A percentile compares a stretch with the other conserved stretches of the same genome.
These are phyloP conservation scores for Campoletis raptor DNA, from an alignment of 2,888 invertebrate species.

Conservation along the genomic window DNA sequence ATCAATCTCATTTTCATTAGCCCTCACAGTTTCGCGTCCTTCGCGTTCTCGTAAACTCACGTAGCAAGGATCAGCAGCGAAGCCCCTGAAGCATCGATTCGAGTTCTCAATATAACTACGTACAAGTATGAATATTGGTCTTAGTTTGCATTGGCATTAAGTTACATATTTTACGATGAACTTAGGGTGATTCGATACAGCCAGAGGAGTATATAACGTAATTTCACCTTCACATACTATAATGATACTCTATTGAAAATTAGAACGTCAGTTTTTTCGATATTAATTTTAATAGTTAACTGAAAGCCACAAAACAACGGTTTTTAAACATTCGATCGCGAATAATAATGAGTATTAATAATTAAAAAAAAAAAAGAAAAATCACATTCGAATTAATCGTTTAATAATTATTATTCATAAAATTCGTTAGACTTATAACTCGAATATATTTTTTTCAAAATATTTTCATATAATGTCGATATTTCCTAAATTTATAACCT, in stretches of 20 bases:
- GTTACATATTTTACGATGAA: constrained; percentile 45
- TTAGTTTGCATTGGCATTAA: constrained; percentile 48
- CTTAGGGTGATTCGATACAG: constrained; percentile 16
- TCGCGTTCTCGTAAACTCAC: constrained; percentile 51
- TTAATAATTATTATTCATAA: not conserved
- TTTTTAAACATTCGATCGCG: not conserved
- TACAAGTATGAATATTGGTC: constrained; percentile 11
- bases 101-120: constrained; percentile 20
- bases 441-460: not conserved
- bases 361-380: not conserved
- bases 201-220: not conserved
- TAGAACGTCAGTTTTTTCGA: not conserved
- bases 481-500: not conserved
- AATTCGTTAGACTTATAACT: not conserved
- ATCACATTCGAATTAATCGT: not conserved
- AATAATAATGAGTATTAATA: not conserved
- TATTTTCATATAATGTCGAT: not conserved
- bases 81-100: constrained; percentile 8
- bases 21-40: constrained; percentile 34
- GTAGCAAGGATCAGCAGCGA: constrained; percentile 47
- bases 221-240: not conserved
- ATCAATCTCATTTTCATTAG: constrained; percentile 65
- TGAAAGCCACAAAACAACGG: not conserved
- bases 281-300: not conserved
- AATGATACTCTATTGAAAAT: not conserved